Evolutionary conservation across 2,113 vertebrate genomes (phyloP), one percentile per base, ranked within the genome.

Genomic region (Leptosomus discolor): DNA sequence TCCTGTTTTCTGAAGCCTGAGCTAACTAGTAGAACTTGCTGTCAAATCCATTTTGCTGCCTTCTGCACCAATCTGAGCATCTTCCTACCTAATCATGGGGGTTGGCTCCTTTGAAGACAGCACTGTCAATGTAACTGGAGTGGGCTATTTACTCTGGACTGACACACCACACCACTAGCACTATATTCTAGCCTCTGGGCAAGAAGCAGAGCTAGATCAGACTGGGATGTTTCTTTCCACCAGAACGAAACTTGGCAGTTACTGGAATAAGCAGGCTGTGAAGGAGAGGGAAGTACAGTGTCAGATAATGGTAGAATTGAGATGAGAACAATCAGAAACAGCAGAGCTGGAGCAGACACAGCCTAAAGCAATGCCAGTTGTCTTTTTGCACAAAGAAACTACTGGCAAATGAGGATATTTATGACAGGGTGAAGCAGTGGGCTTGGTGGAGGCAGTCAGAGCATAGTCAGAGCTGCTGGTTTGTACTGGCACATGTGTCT

Each of bases 301-400:
- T 68, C 48, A 71, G 48, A 7, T 75, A 92, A 79, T 0, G 15
- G 74, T 51, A 81, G 56, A 75, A 60, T 8, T 24, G 78, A 56
- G 43, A 39, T 60, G 41, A 76, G 64, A 94, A 57, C 56, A 51
- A 7, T 83, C 34, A 21, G 53, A 15, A 45, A 26, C 29, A 45
- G 37, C 50, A 69, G 68, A 61, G 57, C 48, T 2, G 0, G 1
- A 61, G 61, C 1, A 3, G 23, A 30, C 34, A 6, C 57, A 69
- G 54, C 70, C 74, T 82, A 15, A 71, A 92, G 85, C 48, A 46
- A 1, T 34, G 51, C 68, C 20, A 14, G 46, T 88, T 94, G 71
- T 76, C 27, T 58, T 51, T 41, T 56, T 86, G 71, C 36, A 51
- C 58, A 70, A 51, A 60, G 39, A 65, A 57, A 4, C 30, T 51